These are phyloP conservation scores for Choreutis nemorana DNA, from an alignment of 2,888 invertebrate species.

Conservation along the genomic window DNA sequence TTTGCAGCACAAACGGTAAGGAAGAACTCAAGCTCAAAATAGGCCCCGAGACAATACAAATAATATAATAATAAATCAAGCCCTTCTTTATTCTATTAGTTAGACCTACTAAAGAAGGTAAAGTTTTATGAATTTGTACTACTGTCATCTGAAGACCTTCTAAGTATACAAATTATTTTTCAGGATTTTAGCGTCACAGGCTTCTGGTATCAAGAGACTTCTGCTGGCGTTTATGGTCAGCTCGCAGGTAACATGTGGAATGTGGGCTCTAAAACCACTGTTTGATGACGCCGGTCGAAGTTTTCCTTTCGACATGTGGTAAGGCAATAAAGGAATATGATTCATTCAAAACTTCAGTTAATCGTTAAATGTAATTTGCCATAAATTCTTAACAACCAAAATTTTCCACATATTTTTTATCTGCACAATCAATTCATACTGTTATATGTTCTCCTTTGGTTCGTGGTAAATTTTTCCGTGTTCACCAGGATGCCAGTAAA, in stretches of 20 bases:
- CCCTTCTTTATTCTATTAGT: background rate
- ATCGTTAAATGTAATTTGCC: background rate
- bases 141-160: too few relatives aligned
- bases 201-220: slow-evolving; percentile 34
- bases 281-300: slow-evolving; percentile 43
- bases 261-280: slow-evolving; percentile 46
- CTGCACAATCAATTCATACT: too few relatives aligned
- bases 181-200: slow-evolving; percentile 36
- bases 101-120: too few relatives aligned
- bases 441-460: too few relatives aligned
- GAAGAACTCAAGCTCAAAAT: background rate
- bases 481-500: slow-evolving; percentile 43
- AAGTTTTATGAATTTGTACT: too few relatives aligned
- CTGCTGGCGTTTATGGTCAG: slow-evolving; percentile 42
- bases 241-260: slow-evolving; percentile 37
- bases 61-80: too few relatives aligned
- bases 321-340: too few relatives aligned
- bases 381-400: too few relatives aligned
- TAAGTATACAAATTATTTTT: too few relatives aligned
- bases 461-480: background rate
- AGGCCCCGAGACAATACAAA: too few relatives aligned
- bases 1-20: slow-evolving; percentile 31
- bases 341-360: too few relatives aligned
- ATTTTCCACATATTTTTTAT: too few relatives aligned
- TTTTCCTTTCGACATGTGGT: slow-evolving; percentile 57